phyloP scores from a whole-genome alignment of 2,797 vertebrate genomes.

The Squalus acanthias region DNA sequence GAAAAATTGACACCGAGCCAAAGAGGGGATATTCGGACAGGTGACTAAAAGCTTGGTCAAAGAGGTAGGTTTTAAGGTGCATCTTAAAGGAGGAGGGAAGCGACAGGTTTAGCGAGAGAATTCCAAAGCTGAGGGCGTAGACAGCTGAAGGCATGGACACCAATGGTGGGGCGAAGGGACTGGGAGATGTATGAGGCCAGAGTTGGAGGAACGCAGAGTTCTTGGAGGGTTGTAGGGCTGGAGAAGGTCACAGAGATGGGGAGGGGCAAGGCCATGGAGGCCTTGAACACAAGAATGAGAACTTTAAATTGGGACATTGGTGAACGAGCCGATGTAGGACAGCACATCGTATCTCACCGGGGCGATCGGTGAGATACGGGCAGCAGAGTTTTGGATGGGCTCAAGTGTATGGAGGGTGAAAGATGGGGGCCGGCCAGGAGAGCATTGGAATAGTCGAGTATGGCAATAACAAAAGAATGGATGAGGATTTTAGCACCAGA shows the following conservation, averaged over 20 bases:
- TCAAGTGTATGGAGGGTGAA: too few species aligned
- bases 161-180: too few species aligned
- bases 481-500: not conserved
- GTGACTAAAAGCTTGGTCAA: not conserved
- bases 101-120: not conserved
- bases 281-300: not conserved
- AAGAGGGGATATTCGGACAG: not conserved
- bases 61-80: not conserved
- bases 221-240: not conserved
- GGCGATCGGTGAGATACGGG: too few species aligned
- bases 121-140: not conserved
- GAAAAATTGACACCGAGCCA: not conserved
- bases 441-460: not conserved
- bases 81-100: not conserved
- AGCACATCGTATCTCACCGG: too few species aligned
- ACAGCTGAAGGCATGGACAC: not conserved
- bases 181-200: not conserved
- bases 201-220: not conserved
- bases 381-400: too few species aligned
- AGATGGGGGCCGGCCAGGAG: not conserved
- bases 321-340: not conserved
- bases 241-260: not conserved
- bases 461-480: not conserved
- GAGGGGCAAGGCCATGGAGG: not conserved
- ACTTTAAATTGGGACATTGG: too few species aligned